Conservation (phyloP, 2,797 vertebrate genomes). For the Ceyx erithaca region DNA sequence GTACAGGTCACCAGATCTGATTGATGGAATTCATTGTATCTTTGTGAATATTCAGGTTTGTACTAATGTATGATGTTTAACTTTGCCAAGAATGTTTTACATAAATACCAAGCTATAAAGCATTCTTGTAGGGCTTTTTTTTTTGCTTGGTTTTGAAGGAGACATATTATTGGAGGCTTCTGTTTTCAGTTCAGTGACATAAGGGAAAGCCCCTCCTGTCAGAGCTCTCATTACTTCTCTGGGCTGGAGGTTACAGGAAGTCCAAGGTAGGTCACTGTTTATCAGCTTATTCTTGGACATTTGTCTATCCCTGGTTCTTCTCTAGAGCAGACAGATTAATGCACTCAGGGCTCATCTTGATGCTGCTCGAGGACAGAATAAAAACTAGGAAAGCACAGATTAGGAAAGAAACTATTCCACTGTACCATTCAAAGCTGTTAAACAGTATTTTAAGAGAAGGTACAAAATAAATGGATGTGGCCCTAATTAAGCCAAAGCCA, state of each 20-base stretch:
- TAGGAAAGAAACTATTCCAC: not conserved
- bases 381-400: not conserved
- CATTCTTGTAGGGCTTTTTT: not conserved
- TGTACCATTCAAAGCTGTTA: not conserved
- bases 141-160: not conserved
- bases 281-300: not conserved
- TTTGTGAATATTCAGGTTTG: constrained; percentile 70
- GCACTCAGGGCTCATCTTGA: not conserved
- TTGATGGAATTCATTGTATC: constrained; percentile 40
- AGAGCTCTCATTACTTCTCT: not conserved
- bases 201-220: not conserved
- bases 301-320: not conserved
- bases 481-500: not conserved
- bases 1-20: constrained; percentile 1
- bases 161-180: not conserved
- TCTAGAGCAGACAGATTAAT: not conserved
- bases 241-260: not conserved
- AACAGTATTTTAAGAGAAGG: not conserved
- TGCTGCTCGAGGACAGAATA: not conserved
- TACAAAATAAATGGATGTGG: not conserved
- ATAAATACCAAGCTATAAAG: constrained; percentile 60
- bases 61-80: constrained; percentile 75
- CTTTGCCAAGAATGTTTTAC: constrained; percentile 76
- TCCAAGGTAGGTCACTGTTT: not conserved
- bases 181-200: not conserved